Evolutionary conservation across 2,888 invertebrate genomes (phyloP), one percentile per base, ranked within the genome.

Genomic region (Charanyca ferruginea): DNA sequence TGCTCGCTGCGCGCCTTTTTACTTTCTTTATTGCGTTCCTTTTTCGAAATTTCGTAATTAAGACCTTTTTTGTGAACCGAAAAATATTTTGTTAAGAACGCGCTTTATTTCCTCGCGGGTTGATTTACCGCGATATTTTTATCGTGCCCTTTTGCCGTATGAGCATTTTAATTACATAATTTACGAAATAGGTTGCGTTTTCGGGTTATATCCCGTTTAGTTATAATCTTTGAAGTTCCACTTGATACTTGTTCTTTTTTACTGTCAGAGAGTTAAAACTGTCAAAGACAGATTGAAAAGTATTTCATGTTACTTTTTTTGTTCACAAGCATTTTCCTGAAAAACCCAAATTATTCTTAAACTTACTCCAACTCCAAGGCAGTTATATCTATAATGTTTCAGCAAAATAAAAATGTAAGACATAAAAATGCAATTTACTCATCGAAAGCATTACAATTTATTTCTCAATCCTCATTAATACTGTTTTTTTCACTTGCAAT

Each of bases 41-140:
- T 90, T 89, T 92, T 87, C 87, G 88, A 90, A 90, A 89, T 90
- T 90, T 89, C 86, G 89, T 90, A 91, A 93, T 93, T 93, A 93
- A 89, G 85, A 86, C 77, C 85, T 87, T 90, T 91, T 91, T 89
- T 89, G 79, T 80, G 79, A 68, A 71, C 47, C 77, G 76, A 70
- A 86, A 84, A 82, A 80, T 77, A 79, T 84, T 83, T 83, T 80
- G 80, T 74, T 71, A 67, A 73, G 80, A 80, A 75, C 74, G 77
- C 82, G 62, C 71, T 74, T 80, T 79, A 77, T 80, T 79, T 81
- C 73, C 60, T 71, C 68, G 77, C 61, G 61, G 47, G 68, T 64
- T 79, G 76, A 79, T 84, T 84, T 78, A 80, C 66, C 60, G 73
- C 65, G 77, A 53, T 72, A 74, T 76, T 80, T 80, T 66, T 53